A percentile compares a stretch with the other conserved stretches of the same genome.
Evolutionary conservation across 2,113 vertebrate species (phyloP).

Genomic region (Peucedramus taeniatus): DNA sequence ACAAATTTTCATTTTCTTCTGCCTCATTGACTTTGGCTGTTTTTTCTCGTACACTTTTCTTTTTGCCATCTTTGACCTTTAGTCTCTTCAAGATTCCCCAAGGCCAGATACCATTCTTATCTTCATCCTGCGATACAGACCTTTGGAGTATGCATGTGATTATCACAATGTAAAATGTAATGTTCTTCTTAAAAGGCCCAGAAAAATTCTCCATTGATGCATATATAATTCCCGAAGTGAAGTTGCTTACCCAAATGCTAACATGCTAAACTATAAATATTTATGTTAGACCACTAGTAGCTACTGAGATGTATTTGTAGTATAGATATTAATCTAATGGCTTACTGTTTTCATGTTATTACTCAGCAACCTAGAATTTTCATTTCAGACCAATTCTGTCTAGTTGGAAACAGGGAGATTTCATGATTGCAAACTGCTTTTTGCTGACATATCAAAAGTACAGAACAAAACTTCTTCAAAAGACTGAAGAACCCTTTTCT

Average conservation of each 20-base stretch:
- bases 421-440: background rate
- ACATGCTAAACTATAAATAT: background rate
- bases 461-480: background rate
- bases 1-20: slow-evolving; percentile 81
- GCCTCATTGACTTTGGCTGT: slow-evolving; percentile 71
- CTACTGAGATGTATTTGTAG: background rate
- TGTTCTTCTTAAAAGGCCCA: background rate
- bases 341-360: background rate
- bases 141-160: slow-evolving; percentile 75
- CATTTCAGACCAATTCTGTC: background rate
- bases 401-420: background rate
- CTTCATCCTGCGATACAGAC: slow-evolving; percentile 73
- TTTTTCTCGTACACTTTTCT: slow-evolving; percentile 79
- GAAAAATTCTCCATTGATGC: background rate
- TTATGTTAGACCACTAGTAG: background rate
- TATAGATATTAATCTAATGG: background rate
- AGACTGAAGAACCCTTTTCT: background rate
- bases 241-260: background rate
- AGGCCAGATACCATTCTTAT: slow-evolving; percentile 75
- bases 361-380: background rate
- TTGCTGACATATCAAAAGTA: background rate
- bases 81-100: slow-evolving; percentile 84
- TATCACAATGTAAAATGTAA: slow-evolving; percentile 58
- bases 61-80: slow-evolving; percentile 80
- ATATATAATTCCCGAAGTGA: background rate